Evolutionary conservation across 2,113 vertebrate genomes (phyloP).

Genomic region (Lasiurus cinereus): DNA sequence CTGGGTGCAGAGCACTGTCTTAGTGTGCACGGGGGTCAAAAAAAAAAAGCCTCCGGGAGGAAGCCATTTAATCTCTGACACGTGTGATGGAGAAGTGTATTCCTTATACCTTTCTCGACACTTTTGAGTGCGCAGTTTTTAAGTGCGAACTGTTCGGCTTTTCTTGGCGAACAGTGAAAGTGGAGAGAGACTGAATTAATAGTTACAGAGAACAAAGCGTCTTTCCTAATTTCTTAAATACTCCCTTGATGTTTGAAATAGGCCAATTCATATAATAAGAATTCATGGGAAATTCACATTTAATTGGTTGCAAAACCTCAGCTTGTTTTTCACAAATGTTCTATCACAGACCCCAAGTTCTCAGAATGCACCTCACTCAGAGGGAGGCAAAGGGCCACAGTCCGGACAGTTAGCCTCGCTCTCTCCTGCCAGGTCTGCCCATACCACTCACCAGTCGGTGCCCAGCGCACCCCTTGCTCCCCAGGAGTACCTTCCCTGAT

Average conservation of each 20-base stretch:
- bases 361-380: background rate
- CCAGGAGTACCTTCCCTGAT: background rate
- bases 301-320: conserved; percentile 53
- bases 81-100: background rate
- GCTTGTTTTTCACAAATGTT: conserved; percentile 55
- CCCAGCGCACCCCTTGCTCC: background rate
- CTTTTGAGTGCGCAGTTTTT: background rate
- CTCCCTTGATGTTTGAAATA: conserved; percentile 24
- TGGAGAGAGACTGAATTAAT: background rate
- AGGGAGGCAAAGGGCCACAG: conserved; percentile 35
- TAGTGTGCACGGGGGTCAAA: background rate
- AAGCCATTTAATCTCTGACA: conserved; percentile 1
- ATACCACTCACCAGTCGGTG: background rate
- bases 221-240: conserved; percentile 32
- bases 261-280: conserved; percentile 18
- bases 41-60: background rate
- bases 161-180: conserved; percentile 13
- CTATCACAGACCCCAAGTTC: conserved; percentile 46
- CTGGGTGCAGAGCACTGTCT: background rate
- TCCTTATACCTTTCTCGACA: background rate
- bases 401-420: background rate
- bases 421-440: background rate
- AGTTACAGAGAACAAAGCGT: conserved; percentile 34
- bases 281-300: conserved; percentile 61
- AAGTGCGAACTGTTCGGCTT: background rate